Evolutionary conservation across 2,113 vertebrate genomes (phyloP).

Genomic region (Caretta caretta): DNA sequence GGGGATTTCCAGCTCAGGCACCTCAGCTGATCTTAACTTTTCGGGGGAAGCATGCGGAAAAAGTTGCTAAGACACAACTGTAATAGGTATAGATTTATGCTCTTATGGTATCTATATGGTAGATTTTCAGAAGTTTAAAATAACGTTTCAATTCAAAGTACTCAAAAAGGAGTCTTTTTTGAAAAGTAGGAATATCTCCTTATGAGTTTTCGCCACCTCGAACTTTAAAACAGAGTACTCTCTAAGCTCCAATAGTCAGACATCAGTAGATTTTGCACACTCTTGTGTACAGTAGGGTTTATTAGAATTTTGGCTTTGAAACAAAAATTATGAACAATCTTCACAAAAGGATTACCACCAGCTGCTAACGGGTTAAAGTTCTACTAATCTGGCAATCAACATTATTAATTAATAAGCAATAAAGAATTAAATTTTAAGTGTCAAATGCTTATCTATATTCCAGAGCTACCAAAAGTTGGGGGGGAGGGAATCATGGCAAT

Average conservation of each 20-base stretch:
- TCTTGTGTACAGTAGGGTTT: neutral
- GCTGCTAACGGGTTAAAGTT: neutral
- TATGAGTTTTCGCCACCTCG: neutral
- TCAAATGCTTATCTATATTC: neutral
- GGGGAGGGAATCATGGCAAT: neutral
- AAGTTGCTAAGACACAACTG: neutral
- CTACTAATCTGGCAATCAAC: neutral
- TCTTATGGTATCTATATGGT: neutral
- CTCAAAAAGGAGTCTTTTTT: neutral
- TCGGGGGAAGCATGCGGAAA: neutral
- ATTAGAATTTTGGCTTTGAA: neutral
- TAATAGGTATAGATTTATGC: neutral
- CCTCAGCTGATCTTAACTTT: neutral
- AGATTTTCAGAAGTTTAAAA: neutral
- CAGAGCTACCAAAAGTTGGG: neutral
- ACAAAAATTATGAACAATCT: neutral
- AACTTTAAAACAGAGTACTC: neutral
- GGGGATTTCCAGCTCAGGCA: neutral
- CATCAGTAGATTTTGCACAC: neutral
- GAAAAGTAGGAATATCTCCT: neutral
- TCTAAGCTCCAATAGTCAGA: neutral
- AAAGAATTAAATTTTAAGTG: neutral
- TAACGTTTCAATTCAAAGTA: fast-evolving
- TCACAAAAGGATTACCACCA: neutral
- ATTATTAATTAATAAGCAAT: neutral